Conservation (phyloP, 92 coral and sea anemone genomes). For the Epizoanthus ramosus region DNA sequence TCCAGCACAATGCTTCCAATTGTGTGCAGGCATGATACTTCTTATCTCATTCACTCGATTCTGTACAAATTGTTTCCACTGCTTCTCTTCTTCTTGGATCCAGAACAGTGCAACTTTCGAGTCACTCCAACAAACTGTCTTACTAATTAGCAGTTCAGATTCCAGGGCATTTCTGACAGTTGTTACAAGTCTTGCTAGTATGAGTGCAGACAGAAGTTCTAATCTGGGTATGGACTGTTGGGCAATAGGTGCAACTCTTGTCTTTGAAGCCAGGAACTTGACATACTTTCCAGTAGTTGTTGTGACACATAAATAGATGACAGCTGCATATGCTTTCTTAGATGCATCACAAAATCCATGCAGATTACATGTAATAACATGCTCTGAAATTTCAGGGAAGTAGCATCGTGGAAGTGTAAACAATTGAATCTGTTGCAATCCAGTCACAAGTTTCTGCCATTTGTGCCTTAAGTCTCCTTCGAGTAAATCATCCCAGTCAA, state of each 20-base stretch:
- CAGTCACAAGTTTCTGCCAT: conserved; percentile 37
- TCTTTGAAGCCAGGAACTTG: too few species aligned
- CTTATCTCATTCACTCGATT: too few species aligned
- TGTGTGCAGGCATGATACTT: too few species aligned
- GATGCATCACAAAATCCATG: conserved; percentile 58
- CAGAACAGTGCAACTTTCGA: background rate
- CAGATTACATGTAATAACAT: too few species aligned
- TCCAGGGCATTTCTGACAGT: background rate
- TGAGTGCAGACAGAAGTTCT: background rate
- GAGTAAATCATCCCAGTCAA: conserved; percentile 52
- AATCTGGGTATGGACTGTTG: too few species aligned
- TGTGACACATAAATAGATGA: conserved; percentile 39
- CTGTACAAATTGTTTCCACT: too few species aligned
- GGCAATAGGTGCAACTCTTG: conserved; percentile 28
- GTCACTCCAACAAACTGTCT: conserved; percentile 11
- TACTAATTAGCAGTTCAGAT: background rate
- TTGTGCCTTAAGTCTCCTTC: conserved; percentile 37
- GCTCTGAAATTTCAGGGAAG: conserved; percentile 18
- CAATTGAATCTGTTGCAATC: conserved; percentile 28
- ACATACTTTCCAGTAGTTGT: conserved; percentile 34
- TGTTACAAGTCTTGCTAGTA: background rate
- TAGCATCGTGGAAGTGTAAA: conserved; percentile 43
- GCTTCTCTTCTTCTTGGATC: too few species aligned
- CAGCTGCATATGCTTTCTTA: conserved; percentile 48
- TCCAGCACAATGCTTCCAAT: too few species aligned